Evolutionary conservation across 1,140 invertebrate species (phyloP).

Genomic region (Brachionus rotundiformis): DNA sequence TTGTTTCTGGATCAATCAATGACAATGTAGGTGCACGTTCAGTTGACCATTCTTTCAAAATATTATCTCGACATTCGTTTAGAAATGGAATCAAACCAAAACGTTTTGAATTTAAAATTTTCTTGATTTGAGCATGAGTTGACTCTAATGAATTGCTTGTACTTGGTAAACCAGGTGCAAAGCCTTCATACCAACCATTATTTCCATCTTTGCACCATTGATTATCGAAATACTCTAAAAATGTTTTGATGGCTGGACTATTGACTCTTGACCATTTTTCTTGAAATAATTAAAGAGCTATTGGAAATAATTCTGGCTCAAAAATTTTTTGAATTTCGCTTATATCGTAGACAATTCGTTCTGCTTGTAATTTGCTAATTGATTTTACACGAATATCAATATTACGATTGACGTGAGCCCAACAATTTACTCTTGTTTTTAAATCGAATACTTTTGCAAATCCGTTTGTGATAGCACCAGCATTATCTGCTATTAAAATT

Average conservation of each 20-base stretch:
- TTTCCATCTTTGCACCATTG: conserved; percentile 18
- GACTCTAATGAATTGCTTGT: conserved; percentile 19
- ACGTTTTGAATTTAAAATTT: neutral
- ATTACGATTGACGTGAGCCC: conserved; percentile 24
- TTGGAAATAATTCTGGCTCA: conserved; percentile 7
- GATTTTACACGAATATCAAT: conserved; percentile 1
- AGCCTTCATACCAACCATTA: conserved; percentile 28
- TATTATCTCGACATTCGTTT: conserved; percentile 28
- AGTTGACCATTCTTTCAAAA: conserved; percentile 9
- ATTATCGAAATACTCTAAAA: conserved; percentile 26
- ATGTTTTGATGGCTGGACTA: conserved; percentile 4
- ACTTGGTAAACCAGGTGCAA: conserved; percentile 19
- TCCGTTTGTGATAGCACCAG: conserved; percentile 7
- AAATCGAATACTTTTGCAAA: conserved; percentile 9
- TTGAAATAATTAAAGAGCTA: neutral
- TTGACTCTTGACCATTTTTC: conserved; percentile 2
- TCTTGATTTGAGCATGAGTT: conserved; percentile 6
- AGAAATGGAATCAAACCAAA: conserved; percentile 29
- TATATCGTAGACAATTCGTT: conserved; percentile 4
- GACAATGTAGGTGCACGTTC: conserved; percentile 14
- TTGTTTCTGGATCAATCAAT: neutral
- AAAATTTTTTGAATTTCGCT: conserved; percentile 16
- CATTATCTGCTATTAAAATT: neutral
- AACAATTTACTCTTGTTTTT: conserved; percentile 10
- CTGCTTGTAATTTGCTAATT: neutral